These are phyloP conservation scores for Emydocephalus ijimae DNA, from an alignment of 2,113 vertebrate genomes.

Conservation along the genomic window DNA sequence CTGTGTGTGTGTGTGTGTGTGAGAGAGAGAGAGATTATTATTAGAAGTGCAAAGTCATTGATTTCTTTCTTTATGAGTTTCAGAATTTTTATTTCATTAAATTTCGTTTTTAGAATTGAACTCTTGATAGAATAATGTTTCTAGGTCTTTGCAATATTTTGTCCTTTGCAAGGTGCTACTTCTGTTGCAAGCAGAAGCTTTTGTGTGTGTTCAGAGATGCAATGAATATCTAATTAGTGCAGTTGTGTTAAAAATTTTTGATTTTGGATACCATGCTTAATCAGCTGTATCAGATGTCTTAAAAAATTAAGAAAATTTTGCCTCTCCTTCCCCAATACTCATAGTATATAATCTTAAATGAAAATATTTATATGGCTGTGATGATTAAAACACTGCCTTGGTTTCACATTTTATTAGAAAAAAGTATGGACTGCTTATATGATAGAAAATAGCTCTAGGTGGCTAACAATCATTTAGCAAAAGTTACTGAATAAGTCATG, in stretches of 20 bases:
- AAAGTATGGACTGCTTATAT: not conserved
- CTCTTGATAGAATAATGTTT: not conserved
- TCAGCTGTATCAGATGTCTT: too few relatives aligned
- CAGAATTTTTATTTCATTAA: not conserved
- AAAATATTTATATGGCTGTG: not conserved
- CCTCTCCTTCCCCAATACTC: not conserved
- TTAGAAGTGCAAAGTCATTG: not conserved
- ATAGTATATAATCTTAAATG: not conserved
- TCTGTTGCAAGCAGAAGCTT: not conserved
- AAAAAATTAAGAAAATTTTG: not conserved
- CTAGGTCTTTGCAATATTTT: not conserved
- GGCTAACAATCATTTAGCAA: not conserved
- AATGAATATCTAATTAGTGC: not conserved
- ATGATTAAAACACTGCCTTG: not conserved
- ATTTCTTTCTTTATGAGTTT: not conserved
- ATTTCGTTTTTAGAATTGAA: not conserved
- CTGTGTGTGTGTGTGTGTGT: too few relatives aligned
- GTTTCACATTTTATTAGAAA: not conserved
- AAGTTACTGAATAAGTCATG: not conserved
- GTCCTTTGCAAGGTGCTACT: not conserved
- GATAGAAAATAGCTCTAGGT: not conserved
- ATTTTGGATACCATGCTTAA: not conserved
- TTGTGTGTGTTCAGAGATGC: not conserved
- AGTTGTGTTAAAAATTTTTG: not conserved
- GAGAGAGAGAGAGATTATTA: too few relatives aligned